Evolutionary conservation across 2,113 vertebrate genomes (phyloP), one percentile per base, ranked within the genome.

Genomic region (Herpetotheres cachinnans): DNA sequence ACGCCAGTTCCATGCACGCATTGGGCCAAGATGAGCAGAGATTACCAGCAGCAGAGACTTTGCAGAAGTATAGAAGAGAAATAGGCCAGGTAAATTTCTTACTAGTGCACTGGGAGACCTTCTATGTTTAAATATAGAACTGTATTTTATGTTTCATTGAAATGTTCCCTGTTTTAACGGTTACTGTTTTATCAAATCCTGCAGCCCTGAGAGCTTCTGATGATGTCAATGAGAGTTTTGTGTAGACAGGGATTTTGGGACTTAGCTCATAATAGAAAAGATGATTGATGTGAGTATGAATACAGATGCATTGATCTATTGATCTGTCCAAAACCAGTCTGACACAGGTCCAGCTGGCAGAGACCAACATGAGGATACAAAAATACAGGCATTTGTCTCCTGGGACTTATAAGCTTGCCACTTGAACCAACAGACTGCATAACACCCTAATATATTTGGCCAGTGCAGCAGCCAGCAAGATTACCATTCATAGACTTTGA

Each of bases 401-500:
- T 70, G 84, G 42, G 89, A 91, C 40, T 70, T 91, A 79, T 34
- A 89, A 71, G 63, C 27, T 50, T 94, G 80, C 71, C 55, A 44
- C 47, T 95, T 95, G 96, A 97, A 94, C 67, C 76, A 91, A 67
- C 50, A 82, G 36, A 46, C 69, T 91, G 73, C 70, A n/a, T 70
- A 87, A 95, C 89, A 94, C 36, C 86, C 66, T 96, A 91, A 96
- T 79, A 78, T 67, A 73, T 58, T 94, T 94, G 95, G 81, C 84
- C 89, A 89, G 83, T 6, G 15, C 69, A 79, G 55, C 91, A 97
- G 89, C 78, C 83, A 94, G 70, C 20, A 90, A 94, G 78, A 97
- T 93, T 95, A 90, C 66, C 86, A 91, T 91, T 90, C 89, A 62
- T 25, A 91, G 95, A 90, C 78, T 97, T 94, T 73, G 96, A 95